phyloP scores from a whole-genome alignment of 2,797 vertebrate genomes.

The Ataeniobius toweri region DNA sequence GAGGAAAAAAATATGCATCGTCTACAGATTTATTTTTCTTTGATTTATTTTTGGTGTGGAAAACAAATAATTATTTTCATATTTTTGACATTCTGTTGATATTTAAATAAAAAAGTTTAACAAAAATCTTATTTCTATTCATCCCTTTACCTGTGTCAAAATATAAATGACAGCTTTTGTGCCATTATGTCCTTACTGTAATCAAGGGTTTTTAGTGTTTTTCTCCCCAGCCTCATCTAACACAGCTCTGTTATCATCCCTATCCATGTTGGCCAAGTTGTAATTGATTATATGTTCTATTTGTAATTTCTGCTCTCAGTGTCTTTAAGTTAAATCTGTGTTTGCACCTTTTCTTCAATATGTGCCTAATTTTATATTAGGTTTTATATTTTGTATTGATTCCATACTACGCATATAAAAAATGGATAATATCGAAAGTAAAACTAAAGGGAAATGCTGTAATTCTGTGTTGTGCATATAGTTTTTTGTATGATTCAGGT shows the following conservation, averaged over 20 bases:
- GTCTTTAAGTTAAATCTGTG: slow-evolving; percentile 42
- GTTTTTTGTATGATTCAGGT: slow-evolving; percentile 46
- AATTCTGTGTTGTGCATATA: slow-evolving; percentile 36
- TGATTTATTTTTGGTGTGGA: neutral
- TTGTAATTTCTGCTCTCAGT: slow-evolving; percentile 40
- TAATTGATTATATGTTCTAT: slow-evolving; percentile 11
- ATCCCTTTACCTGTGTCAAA: neutral
- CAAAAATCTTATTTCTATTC: neutral
- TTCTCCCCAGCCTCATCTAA: neutral
- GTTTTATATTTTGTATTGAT: slow-evolving; percentile 66
- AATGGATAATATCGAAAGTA: slow-evolving; percentile 43
- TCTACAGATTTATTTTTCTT: slow-evolving; percentile 2
- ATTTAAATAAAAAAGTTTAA: neutral
- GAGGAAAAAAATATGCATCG: neutral
- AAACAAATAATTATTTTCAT: neutral
- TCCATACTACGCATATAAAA: slow-evolving; percentile 37
- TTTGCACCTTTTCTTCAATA: slow-evolving; percentile 44
- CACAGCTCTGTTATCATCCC: neutral
- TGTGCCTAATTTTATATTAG: slow-evolving; percentile 80
- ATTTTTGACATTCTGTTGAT: neutral
- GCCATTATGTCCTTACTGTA: slow-evolving; percentile 39
- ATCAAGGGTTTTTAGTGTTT: neutral
- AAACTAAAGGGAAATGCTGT: slow-evolving; percentile 59
- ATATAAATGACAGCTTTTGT: slow-evolving; percentile 30
- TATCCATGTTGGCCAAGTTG: slow-evolving; percentile 44